phyloP scores from a whole-genome alignment of 1,140 invertebrate genomes.

The Pogonus chalceus region DNA sequence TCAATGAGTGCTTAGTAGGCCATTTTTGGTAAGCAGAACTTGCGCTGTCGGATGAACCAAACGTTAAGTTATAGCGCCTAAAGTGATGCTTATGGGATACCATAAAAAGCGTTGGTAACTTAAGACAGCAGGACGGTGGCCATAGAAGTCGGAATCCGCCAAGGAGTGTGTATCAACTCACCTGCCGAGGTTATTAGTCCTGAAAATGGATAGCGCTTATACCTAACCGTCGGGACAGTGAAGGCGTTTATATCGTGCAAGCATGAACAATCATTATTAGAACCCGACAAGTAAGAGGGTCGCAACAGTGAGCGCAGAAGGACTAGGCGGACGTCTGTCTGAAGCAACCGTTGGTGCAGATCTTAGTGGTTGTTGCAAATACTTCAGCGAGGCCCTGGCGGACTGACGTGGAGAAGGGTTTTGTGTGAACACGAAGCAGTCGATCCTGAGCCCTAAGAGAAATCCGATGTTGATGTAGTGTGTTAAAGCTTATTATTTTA shows the following conservation, averaged over 20 bases:
- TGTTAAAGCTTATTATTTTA: no score
- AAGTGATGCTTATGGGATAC: constrained; percentile 53
- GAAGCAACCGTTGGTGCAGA: constrained; percentile 72
- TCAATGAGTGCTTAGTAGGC: constrained; percentile 76
- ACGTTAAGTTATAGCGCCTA: no score
- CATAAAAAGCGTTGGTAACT: constrained; percentile 73
- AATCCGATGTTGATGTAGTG: no score
- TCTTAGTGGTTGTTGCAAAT: constrained; percentile 83
- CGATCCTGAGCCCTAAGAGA: constrained; percentile 70
- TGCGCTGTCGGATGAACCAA: constrained; percentile 80
- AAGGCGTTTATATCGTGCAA: no score
- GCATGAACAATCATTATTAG: constrained; percentile 35
- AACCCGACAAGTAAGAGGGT: constrained; percentile 61
- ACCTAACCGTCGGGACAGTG: no score
- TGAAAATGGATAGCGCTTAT: constrained; percentile 85
- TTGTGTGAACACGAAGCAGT: constrained; percentile 83
- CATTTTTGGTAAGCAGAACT: constrained; percentile 90
- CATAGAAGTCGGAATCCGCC: no score
- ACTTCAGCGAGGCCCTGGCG: no score
- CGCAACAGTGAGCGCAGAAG: no score
- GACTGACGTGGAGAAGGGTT: no score
- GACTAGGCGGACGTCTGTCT: constrained; percentile 62
- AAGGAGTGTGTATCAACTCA: no score
- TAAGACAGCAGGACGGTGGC: constrained; percentile 76
- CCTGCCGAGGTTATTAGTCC: constrained; percentile 76